Base-by-base conservation (phyloP, 2,113 vertebrate species). In the Mesitornis unicolor region DNA sequence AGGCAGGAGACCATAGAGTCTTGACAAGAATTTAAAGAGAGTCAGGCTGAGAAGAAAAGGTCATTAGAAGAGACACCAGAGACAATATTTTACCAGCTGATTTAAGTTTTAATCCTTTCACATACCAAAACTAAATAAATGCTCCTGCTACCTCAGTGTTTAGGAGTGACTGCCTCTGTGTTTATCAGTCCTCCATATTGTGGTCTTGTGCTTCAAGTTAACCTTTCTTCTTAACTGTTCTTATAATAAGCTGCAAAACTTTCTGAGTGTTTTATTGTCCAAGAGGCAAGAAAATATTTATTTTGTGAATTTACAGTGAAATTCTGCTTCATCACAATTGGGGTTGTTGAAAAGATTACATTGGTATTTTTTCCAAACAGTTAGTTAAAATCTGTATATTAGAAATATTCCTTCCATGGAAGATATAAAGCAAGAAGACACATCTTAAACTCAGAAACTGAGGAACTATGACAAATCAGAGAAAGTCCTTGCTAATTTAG, bases 41-140 rank as follows among this genome's bases (percentile, higher is more conserved):
- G 59, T 21, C 19, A 78, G 60, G 8, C 47, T 92, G 35, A 80
- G 79, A 81, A 56, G 57, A 63, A 83, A 95, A 95, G 83, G 79
- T 92, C 64, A 60, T 25, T 78, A 79, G 31, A 71, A 82, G 43
- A 74, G 64, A 95, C 76, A 87, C 42, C 2, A 2, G 36, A 81
- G 29, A 79, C 16, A 29, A 56, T 16, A 64, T 94, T 94, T 91
- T 89, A 73, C 89, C 56, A 64, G 56, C 21, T 79, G 77, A 68
- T 95, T 95, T 96, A 92, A 92, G 84, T 87, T 50, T 69, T 92
- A 91, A 89, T 92, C 64, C 38, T 68, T 40, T 84, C 61, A 68
- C 40, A 63, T 16, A 60, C 60, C 31, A 60, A 94, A 48, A 69
- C 60, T 89, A 84, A 92, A 92, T 75, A 95, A 91, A 84, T 35